These are phyloP conservation scores for Stegastes partitus DNA, from an alignment of 2,113 vertebrate genomes.

Conservation along the genomic window DNA sequence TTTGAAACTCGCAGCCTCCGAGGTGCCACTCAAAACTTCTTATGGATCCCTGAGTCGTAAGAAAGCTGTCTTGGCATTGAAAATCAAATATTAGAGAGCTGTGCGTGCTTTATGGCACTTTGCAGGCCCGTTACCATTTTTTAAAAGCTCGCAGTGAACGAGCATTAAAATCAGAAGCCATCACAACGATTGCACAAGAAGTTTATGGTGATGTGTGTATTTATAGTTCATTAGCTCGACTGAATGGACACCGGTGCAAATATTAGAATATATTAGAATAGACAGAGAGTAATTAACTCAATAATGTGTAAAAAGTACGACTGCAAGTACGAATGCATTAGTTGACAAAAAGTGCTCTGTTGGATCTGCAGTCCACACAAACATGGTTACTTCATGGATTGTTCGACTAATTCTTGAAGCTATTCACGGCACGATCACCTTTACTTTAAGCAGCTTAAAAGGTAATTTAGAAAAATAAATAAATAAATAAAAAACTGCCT, in stretches of 20 bases:
- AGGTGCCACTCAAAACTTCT: neutral
- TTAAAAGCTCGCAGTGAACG: neutral
- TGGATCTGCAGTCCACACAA: too few relatives aligned
- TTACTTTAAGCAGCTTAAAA: too few relatives aligned
- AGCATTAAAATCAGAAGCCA: neutral
- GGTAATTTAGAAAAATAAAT: too few relatives aligned
- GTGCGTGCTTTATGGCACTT: conserved; percentile 1
- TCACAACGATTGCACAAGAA: neutral
- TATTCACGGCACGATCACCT: too few relatives aligned
- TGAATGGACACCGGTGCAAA: neutral
- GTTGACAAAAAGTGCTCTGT: too few relatives aligned
- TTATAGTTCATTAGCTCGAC: neutral
- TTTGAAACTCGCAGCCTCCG: neutral
- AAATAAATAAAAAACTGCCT: too few relatives aligned
- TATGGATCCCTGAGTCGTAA: conserved; percentile 7
- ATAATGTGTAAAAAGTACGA: too few relatives aligned
- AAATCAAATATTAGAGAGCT: neutral
- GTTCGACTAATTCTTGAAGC: too few relatives aligned
- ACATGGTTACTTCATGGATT: too few relatives aligned
- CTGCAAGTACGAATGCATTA: too few relatives aligned
- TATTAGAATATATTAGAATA: too few relatives aligned
- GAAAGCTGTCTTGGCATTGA: neutral
- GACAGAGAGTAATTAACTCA: too few relatives aligned
- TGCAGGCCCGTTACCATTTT: neutral
- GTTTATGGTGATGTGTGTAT: neutral